Base-by-base conservation (phyloP, 2,888 invertebrate genomes). In the Sisyra terminalis region DNA sequence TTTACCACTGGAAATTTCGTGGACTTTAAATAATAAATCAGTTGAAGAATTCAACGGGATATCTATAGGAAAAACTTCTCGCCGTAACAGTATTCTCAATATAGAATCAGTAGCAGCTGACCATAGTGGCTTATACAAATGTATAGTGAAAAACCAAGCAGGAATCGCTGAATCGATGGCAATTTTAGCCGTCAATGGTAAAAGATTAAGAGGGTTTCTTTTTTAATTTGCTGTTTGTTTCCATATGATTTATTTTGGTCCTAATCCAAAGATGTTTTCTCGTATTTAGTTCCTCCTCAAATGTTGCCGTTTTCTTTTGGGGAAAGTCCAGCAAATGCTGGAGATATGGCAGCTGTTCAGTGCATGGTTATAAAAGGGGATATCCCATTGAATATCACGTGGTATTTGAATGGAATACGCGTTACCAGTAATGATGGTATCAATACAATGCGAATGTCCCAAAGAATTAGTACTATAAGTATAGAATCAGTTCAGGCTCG, bases 281-380 rank as follows among this genome's bases (percentile, higher is more conserved):
- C 8, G 8, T 9, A 29, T 29, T 29, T 48, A 84, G 84, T 84
- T 61, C 73, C 78, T 54, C 84, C 85, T 48, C 81, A 83, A 71
- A 78, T 86, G 54, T 73, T 76, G 53, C 74, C 78, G 49, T 84
- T 84, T 54, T 72, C 75, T 54, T 84, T 83, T 57, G 82, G 81
- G 48, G 78, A 80, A 49, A 76, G 77, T 49, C 69, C 74, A 40
- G 67, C 72, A 38, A 57, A 61, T 49, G 51, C 55, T 3, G 58
- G 57, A 2, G 59, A 59, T 29, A 50, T 55, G 35, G 51, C 52
- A 10, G 51, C 56, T 2, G 46, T 55, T 13, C 67, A 48, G 42
- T 86, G 85, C 57, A 71, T 75, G 32, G 79, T 79, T 15, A 73
- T 70, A 50, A 79, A 81, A 59, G 85, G 87, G 29, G 87, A 88